phyloP scores from a whole-genome alignment of 2,888 invertebrate genomes.

The Seira ritae region DNA sequence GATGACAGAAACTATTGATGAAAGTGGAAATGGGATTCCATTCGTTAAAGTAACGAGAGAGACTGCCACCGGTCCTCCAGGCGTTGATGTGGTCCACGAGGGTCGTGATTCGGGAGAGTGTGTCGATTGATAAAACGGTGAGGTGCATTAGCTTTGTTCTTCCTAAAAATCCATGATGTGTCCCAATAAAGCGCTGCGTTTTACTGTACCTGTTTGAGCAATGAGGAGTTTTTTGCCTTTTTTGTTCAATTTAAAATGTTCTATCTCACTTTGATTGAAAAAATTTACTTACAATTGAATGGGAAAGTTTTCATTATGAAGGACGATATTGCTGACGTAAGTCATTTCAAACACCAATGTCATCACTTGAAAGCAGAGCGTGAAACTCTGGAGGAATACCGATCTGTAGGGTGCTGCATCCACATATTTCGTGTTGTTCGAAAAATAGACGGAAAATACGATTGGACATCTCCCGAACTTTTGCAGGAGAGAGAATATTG shows the following conservation, averaged over 20 bases:
- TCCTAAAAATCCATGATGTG: no score
- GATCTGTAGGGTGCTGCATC: not conserved
- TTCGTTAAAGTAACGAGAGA: not conserved
- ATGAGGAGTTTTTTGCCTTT: no score
- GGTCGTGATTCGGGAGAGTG: not conserved
- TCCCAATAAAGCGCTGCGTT: no score
- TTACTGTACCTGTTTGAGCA: no score
- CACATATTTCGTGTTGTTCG: not conserved
- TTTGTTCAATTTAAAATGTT: no score
- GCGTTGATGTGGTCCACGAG: constrained; percentile 4
- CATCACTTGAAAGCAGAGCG: not conserved
- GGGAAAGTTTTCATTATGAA: not conserved
- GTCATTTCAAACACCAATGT: not conserved
- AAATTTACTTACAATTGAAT: constrained; percentile 7
- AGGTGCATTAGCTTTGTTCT: no score
- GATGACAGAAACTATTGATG: no score
- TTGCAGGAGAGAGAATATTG: not conserved
- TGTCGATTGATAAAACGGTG: constrained; percentile 11
- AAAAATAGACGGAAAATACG: not conserved
- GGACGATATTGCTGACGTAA: constrained; percentile 2
- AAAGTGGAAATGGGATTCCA: constrained; percentile 13
- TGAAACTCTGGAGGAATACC: not conserved
- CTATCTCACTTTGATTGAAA: no score
- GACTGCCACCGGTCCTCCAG: not conserved
- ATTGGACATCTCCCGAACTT: constrained; percentile 21